phyloP scores from a whole-genome alignment of 2,797 vertebrate genomes.

The Poliocrania exsul region DNA sequence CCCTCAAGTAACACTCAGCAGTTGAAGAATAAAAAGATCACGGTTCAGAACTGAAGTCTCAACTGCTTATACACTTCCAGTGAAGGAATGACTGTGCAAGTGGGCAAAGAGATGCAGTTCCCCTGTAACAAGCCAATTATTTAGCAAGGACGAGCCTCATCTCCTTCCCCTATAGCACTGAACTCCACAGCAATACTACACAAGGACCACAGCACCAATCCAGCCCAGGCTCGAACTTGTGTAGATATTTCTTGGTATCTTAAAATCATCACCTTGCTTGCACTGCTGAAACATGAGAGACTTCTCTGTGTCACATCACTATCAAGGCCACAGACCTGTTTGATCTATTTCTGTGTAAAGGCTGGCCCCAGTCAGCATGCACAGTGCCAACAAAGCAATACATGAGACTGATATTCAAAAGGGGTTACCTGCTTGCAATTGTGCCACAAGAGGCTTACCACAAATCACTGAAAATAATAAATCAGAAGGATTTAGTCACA shows the following conservation, averaged over 20 bases:
- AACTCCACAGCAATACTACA: not conserved
- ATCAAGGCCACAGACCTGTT: not conserved
- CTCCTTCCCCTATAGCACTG: not conserved
- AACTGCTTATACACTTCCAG: not conserved
- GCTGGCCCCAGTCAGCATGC: not conserved
- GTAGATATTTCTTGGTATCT: not conserved
- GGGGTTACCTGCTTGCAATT: not conserved
- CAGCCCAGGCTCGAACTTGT: not conserved
- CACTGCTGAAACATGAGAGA: not conserved
- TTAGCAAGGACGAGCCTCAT: not conserved
- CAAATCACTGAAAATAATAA: not conserved
- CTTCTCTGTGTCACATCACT: not conserved
- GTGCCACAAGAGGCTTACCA: not conserved
- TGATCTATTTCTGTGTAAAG: not conserved
- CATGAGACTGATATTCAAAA: not conserved
- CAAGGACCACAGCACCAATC: not conserved
- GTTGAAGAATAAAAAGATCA: not conserved
- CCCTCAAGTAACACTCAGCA: not conserved
- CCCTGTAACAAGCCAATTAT: not conserved
- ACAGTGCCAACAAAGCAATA: not conserved
- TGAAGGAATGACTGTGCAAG: not conserved
- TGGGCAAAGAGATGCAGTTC: not conserved
- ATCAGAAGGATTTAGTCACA: not conserved
- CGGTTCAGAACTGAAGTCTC: not conserved
- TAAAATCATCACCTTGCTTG: not conserved